Evolutionary conservation across 2,797 vertebrate genomes (phyloP).

Genomic region (Bucorvus abyssinicus): DNA sequence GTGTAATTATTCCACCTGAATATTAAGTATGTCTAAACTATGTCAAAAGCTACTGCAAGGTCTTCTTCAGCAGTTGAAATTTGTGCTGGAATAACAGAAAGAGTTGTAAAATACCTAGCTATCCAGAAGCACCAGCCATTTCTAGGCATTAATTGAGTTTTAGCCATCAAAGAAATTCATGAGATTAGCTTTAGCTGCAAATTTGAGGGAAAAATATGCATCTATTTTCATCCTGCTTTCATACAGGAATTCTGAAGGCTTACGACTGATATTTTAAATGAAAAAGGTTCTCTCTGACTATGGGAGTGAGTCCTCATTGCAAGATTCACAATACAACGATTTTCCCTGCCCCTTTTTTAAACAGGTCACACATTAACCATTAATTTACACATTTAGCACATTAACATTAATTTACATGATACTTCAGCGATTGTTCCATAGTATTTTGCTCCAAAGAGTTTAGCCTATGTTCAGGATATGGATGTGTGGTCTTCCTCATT

Average conservation of each 20-base stretch:
- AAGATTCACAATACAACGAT: background rate
- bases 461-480: background rate
- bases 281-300: background rate
- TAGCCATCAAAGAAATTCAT: background rate
- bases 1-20: background rate
- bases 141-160: background rate
- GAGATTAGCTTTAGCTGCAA: background rate
- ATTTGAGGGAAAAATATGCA: background rate
- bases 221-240: background rate
- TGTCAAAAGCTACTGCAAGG: background rate
- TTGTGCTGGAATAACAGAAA: background rate
- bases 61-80: background rate
- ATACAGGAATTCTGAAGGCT: background rate
- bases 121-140: background rate
- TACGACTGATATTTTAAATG: background rate
- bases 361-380: background rate
- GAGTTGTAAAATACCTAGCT: background rate
- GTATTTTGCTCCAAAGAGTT: background rate
- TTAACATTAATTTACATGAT: background rate
- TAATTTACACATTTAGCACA: too few species aligned
- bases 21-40: background rate
- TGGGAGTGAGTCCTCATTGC: background rate
- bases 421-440: background rate
- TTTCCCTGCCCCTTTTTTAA: background rate
- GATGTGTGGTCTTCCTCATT: accelerated